Base-by-base conservation (phyloP, 2,888 invertebrate genomes). In the Agriopis aurantiaria region DNA sequence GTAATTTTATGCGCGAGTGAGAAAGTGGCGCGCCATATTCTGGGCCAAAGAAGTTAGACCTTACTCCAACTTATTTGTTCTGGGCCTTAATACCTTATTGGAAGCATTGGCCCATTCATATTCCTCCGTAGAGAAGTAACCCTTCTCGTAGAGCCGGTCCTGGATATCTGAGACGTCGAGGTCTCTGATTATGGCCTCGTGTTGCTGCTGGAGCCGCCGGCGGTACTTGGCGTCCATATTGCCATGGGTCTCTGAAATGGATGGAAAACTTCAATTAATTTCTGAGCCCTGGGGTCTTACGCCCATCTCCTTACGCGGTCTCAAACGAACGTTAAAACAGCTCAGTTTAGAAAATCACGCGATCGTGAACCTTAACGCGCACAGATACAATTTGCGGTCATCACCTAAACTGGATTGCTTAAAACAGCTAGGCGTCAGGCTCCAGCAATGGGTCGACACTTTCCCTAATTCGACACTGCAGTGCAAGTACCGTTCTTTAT, bases 81-180 rank as follows among this genome's bases (percentile, higher is more conserved):
- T n/a, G 17, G 17, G 17, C 7, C 4, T 12, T n/a, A 23, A 3
- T 56, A 71, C 70, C 66, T 71, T 71, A 17, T 49, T 71, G 0
- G 62, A 63, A 45, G 65, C 63, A 51, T 45, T 67, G 64, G 93
- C 89, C 65, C 85, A 81, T 73, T 91, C 88, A 68, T 88, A 88
- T 12, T 92, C 91, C 41, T 90, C 90, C 14, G 75, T 77, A 3
- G 89, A 85, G 69, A 95, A 82, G 17, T 89, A 93, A 62, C 88
- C 83, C 68, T 88, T 89, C 10, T 93, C 83, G 69, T 91, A 89
- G 71, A 95, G 85, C 58, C 91, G 86, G 69, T 95, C 93, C n/a
- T 94, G 80, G 52, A 95, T 90, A 80, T 89, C 91, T 9, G 80
- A 84, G 9, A 95, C 91, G 69, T 95, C 93, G 72, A 95, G 82